These are phyloP conservation scores for Sebastes jordani DNA, from an alignment of 2,797 vertebrate genomes.

Conservation along the genomic window DNA sequence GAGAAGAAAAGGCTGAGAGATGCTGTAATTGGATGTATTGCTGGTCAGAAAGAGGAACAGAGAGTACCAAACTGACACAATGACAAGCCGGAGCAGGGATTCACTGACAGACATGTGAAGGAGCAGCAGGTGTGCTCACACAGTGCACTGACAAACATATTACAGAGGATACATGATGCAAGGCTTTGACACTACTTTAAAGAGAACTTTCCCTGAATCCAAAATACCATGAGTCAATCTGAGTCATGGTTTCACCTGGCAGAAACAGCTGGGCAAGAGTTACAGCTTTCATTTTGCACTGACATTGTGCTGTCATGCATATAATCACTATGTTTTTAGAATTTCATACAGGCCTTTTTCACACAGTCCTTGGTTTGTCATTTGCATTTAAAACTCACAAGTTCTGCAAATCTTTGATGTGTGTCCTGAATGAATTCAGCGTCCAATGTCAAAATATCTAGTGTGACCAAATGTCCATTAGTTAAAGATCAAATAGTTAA, in stretches of 20 bases:
- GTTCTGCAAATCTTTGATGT: neutral
- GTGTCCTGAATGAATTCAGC: neutral
- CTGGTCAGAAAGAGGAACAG: slow-evolving; percentile 36
- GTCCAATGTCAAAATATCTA: neutral
- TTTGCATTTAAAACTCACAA: neutral
- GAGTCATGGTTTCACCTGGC: neutral
- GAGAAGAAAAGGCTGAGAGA: slow-evolving; percentile 28
- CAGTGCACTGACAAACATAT: slow-evolving; percentile 7
- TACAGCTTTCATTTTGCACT: neutral
- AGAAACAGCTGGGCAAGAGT: neutral
- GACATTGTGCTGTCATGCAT: neutral
- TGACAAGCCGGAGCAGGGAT: slow-evolving; percentile 19
- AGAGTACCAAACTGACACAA: slow-evolving; percentile 19
- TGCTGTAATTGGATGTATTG: slow-evolving; percentile 62
- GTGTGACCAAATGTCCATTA: neutral
- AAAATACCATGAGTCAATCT: neutral
- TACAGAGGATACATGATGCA: neutral
- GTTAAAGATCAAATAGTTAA: neutral
- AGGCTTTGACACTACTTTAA: neutral
- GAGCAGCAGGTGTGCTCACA: slow-evolving; percentile 23
- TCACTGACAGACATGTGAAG: slow-evolving; percentile 25
- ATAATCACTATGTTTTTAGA: neutral
- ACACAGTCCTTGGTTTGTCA: neutral
- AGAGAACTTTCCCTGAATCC: neutral
- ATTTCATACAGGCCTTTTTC: neutral